Evolutionary conservation across 2,113 vertebrate genomes (phyloP), one percentile per base, ranked within the genome.

Genomic region (Pandion haliaetus): DNA sequence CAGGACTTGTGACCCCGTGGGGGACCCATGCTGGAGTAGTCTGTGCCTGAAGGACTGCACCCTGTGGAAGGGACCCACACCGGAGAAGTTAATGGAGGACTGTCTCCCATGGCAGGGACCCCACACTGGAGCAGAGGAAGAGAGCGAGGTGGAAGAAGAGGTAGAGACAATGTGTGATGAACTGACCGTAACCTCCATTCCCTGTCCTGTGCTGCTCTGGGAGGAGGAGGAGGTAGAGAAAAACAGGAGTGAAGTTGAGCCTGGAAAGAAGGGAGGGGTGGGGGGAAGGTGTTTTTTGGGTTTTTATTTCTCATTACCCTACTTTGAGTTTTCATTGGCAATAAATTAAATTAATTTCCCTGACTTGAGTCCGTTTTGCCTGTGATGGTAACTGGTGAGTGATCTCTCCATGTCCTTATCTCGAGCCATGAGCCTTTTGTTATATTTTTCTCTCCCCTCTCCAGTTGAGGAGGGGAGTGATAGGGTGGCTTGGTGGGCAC

Each of bases 291-390:
- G 10, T 20, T 45, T 31, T 38, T 45, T 9, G 34, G 34, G 2
- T 4, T 76, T 76, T 58, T 13, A 42, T 70, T 90, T 86, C 19
- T 67, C 12, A 16, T 54, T 71, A 38, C 9, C 14, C 14, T 42
- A 14, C 6, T 31, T 25, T 44, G 38, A 32, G 20, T 73, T 26
- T 66, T 55, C 10, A 54, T 29, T 67, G 31, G 19, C 5, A 44
- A 50, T 52, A 44, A 28, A 24, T 36, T 31, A 31, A 44, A 18
- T 23, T n/a, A 29, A 24, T 63, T 73, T 84, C 12, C 16, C 16
- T 1, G 4, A 63, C 11, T 9, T 0, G 1, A 44, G 31, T n/a
- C 19, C 36, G 12, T n/a, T 70, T 36, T 62, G 32, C 45, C 19
- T 4, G 3, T 62, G 36, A 16, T 2, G 1, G 79, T 72, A 52